These are phyloP conservation scores for Epinephelus coioides DNA, from an alignment of 2,797 vertebrate genomes.

Conservation along the genomic window DNA sequence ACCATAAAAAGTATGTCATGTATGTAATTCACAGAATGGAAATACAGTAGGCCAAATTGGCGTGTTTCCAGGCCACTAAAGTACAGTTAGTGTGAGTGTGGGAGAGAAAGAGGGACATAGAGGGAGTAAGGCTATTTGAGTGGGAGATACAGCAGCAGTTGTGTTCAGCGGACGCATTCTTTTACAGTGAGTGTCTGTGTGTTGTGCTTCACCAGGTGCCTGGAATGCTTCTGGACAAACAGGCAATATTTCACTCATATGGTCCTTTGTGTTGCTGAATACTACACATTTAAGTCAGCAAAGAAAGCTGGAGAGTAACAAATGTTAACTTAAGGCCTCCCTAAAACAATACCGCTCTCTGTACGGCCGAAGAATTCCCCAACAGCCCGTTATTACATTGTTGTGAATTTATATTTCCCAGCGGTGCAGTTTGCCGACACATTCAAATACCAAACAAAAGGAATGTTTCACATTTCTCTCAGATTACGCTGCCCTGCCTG, in stretches of 20 bases:
- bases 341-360: constrained; percentile 72
- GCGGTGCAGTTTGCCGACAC: constrained; percentile 54
- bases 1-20: constrained; percentile 15
- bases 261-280: constrained; percentile 66
- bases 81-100: constrained; percentile 35
- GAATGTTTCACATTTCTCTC: constrained; percentile 67
- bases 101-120: constrained; percentile 17
- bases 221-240: constrained; percentile 73
- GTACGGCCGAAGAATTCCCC: constrained; percentile 60
- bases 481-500: constrained; percentile 40
- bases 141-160: constrained; percentile 35
- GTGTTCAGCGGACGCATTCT: constrained; percentile 55
- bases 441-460: constrained; percentile 63
- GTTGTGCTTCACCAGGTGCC: constrained; percentile 66
- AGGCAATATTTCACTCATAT: constrained; percentile 74
- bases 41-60: constrained; percentile 44
- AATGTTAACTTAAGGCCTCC: constrained; percentile 69
- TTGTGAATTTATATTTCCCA: constrained; percentile 71
- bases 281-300: constrained; percentile 65
- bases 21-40: constrained; percentile 30
- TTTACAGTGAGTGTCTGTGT: constrained; percentile 52
- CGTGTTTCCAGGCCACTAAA: constrained; percentile 50
- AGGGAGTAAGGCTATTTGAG: constrained; percentile 28
- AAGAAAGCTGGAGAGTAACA: constrained; percentile 68
- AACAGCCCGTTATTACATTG: constrained; percentile 65